These are phyloP conservation scores for Platyrinchus mystaceus DNA, from an alignment of 2,797 vertebrate genomes.

Conservation along the genomic window DNA sequence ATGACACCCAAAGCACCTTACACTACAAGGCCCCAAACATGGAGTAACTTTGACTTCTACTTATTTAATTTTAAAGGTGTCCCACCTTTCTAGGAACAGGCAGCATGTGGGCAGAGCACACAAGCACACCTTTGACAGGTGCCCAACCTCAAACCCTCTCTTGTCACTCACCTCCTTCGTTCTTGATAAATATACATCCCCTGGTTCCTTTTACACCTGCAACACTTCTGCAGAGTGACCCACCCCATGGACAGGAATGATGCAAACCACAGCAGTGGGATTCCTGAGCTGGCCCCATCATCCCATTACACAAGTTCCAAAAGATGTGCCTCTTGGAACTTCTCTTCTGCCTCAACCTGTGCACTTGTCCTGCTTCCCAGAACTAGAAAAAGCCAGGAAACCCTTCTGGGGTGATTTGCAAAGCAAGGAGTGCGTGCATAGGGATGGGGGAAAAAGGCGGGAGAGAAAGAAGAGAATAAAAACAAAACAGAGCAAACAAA, in stretches of 20 bases:
- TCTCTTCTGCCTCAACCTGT: neutral
- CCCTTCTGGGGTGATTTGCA: neutral
- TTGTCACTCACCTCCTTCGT: neutral
- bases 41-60: neutral
- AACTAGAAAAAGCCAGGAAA: neutral
- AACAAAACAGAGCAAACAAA: neutral
- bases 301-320: neutral
- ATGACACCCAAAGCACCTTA: neutral
- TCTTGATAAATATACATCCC: neutral
- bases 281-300: neutral
- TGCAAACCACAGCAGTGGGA: neutral
- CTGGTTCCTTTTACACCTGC: neutral
- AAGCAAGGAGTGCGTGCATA: fast-evolving
- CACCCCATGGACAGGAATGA: fast-evolving
- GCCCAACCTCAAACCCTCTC: neutral
- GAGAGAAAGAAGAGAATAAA: neutral
- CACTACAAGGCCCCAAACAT: neutral
- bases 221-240: neutral
- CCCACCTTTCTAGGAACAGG: neutral
- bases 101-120: neutral
- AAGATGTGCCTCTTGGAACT: neutral
- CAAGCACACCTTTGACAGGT: neutral
- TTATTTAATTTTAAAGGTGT: neutral
- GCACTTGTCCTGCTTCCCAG: neutral
- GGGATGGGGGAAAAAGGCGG: neutral